These are phyloP conservation scores for Rhynchomys soricoides DNA, from an alignment of 2,113 vertebrate genomes.

Conservation along the genomic window DNA sequence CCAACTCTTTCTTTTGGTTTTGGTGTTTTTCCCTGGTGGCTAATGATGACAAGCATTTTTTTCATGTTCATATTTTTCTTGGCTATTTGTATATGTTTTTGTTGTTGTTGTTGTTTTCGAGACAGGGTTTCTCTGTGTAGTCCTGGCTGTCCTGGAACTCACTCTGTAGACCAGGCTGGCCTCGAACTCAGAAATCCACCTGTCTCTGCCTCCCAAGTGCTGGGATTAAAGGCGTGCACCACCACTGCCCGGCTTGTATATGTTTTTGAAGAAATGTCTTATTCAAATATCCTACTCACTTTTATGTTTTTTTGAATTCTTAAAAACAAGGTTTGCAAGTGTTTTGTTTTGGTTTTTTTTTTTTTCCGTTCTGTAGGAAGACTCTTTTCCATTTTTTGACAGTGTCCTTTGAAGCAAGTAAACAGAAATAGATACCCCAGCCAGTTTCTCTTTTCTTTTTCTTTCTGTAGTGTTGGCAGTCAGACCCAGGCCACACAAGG, in stretches of 20 bases:
- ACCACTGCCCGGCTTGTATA: too few relatives aligned
- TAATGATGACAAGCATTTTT: neutral
- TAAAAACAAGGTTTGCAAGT: neutral
- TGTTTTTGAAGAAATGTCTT: neutral
- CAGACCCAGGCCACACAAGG: neutral
- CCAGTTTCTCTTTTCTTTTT: neutral
- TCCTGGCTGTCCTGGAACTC: too few relatives aligned
- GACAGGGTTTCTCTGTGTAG: too few relatives aligned
- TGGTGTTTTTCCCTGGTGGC: neutral
- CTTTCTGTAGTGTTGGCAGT: neutral
- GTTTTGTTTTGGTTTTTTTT: too few relatives aligned
- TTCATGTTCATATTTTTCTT: neutral
- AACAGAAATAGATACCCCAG: neutral
- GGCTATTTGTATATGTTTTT: neutral
- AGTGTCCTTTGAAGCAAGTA: neutral
- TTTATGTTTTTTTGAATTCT: neutral
- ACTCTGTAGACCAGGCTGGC: too few relatives aligned
- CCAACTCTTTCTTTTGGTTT: neutral
- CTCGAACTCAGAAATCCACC: too few relatives aligned
- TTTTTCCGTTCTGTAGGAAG: neutral
- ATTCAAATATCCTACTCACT: neutral
- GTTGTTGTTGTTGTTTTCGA: too few relatives aligned
- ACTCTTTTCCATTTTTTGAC: neutral
- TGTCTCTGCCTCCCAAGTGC: too few relatives aligned
- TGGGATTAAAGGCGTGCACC: too few relatives aligned